These are phyloP conservation scores for Hylaeus volcanicus DNA, from an alignment of 1,140 invertebrate genomes.

Conservation along the genomic window DNA sequence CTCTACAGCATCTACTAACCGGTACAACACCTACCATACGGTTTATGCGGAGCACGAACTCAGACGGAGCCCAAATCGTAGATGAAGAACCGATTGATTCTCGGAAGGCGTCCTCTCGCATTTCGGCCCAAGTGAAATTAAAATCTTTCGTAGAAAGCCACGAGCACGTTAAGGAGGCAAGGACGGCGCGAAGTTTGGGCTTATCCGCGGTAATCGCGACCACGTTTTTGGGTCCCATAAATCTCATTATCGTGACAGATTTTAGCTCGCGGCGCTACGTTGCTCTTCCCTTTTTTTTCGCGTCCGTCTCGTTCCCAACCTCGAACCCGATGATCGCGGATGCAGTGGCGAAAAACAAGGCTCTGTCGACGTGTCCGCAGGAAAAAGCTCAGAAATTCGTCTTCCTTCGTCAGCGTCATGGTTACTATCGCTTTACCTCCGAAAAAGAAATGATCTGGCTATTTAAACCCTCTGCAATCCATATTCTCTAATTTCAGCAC, in stretches of 20 bases:
- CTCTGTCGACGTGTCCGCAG: background rate
- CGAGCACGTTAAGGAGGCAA: background rate
- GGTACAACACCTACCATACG: no score
- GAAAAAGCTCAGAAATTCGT: no score
- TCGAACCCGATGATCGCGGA: background rate
- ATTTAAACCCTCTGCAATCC: no score
- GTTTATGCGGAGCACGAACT: background rate
- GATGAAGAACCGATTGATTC: slow-evolving; percentile 24
- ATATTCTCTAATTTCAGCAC: no score
- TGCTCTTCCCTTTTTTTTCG: slow-evolving; percentile 39
- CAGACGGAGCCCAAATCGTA: background rate
- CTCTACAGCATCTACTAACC: no score
- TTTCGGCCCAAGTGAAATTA: slow-evolving; percentile 13
- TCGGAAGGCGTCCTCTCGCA: slow-evolving; percentile 14
- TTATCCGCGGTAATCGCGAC: slow-evolving; percentile 60
- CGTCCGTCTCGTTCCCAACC: slow-evolving; percentile 16
- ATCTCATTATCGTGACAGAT: slow-evolving; percentile 66
- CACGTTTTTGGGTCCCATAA: slow-evolving; percentile 65
- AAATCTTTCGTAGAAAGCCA: slow-evolving; percentile 42
- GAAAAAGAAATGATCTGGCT: no score
- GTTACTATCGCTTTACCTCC: no score
- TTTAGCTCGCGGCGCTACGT: slow-evolving; percentile 45
- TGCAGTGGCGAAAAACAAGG: no score
- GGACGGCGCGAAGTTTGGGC: slow-evolving; percentile 18
- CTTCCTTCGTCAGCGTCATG: no score